Evolutionary conservation across 2,797 vertebrate species (phyloP), one percentile per base, ranked within the genome.

Genomic region (Galaxias olidus): DNA sequence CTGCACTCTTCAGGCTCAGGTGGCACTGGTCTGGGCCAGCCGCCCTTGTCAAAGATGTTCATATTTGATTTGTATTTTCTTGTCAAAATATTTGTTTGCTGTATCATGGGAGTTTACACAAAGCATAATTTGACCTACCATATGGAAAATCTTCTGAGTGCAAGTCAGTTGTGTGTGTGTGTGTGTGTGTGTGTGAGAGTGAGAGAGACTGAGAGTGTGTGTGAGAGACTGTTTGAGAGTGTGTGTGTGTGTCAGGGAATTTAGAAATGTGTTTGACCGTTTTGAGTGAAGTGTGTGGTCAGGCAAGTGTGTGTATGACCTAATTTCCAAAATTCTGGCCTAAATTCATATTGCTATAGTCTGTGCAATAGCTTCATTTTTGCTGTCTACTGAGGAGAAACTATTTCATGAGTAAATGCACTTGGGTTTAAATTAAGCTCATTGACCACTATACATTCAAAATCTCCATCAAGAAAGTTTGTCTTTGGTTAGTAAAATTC

Each of bases 361-460:
- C 66, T 86, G 88, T 89, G 86, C 84, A 87, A 85, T 90, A 81
- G 73, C 77, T 41, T 65, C 86, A 74, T 81, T 51, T 62, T 82
- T 68, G 41, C 44, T 71, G 77, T 86, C 72, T 79, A 71, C 67
- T 85, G 87, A 80, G 75, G 71, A 78, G 58, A 79, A 87, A 86
- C 79, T 85, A 86, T 84, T 88, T 84, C 49, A 3, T 66, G 43
- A 19, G 43, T 61, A 65, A 64, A 53, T 59, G 48, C 62, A 61
- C 64, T 55, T 40, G 50, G 14, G 51, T 65, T 46, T 65, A 20
- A 48, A 53, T 61, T 71, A 20, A 65, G 52, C 55, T 49, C n/a
- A 56, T 49, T 72, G 40, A 48, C 54, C 45, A 53, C 60, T 57
- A 18, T 50, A 20, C 45, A 59, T 49, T 49, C 45, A 52, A n/a